Evolutionary conservation across 37 sponge, comb jelly and placozoan species (phyloP).

Genomic region (Corticium candelabrum): DNA sequence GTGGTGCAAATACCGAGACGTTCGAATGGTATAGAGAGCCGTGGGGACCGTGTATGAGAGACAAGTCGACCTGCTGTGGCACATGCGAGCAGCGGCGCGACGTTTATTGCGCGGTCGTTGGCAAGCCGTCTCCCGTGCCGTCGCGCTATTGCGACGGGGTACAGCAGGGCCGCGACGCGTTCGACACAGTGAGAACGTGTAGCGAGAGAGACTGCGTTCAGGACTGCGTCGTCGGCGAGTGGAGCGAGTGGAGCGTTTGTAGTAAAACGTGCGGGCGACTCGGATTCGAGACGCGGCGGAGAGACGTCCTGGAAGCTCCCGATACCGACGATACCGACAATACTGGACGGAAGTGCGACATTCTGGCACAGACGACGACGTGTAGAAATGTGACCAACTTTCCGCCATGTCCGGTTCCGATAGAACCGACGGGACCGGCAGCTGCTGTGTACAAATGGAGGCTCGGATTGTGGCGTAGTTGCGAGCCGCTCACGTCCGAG

Average conservation of each 20-base stretch:
- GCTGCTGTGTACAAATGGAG: background rate
- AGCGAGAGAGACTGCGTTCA: slow-evolving; percentile 7
- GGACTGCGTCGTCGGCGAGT: slow-evolving; percentile 24
- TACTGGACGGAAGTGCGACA: background rate
- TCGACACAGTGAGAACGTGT: background rate
- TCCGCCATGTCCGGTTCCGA: background rate
- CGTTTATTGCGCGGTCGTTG: background rate
- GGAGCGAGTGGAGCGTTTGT: slow-evolving; percentile 27
- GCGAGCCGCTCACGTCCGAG: background rate
- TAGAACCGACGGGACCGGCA: background rate
- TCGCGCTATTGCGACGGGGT: background rate
- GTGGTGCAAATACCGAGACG: too few species aligned
- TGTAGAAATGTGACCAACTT: background rate
- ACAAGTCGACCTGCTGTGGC: background rate
- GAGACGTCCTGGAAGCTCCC: slow-evolving; percentile 15
- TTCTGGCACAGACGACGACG: background rate
- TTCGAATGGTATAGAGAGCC: background rate
- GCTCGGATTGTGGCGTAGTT: background rate
- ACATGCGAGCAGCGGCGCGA: background rate
- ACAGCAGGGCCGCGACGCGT: background rate
- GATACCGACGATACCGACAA: too few species aligned
- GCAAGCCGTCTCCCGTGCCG: background rate
- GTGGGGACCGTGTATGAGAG: background rate
- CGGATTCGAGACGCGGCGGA: background rate
- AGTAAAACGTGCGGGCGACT: background rate